Base-by-base conservation (phyloP, 2,113 vertebrate genomes). In the Etheostoma cragini region DNA sequence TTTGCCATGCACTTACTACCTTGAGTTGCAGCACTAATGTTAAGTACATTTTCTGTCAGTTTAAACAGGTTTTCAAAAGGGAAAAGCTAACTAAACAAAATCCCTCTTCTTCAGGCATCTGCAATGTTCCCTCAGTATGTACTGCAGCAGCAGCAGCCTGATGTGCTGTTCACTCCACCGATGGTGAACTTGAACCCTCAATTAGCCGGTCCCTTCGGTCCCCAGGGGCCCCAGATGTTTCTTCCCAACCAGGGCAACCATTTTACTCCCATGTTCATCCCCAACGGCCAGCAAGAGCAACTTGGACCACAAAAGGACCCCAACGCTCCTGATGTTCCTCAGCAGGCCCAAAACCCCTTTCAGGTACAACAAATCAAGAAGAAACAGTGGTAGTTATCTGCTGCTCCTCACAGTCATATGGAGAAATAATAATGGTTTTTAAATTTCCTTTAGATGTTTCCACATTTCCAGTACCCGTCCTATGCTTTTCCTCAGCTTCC, bases 161-260 rank as follows among this genome's bases (percentile, higher is more conserved):
- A 95, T 6, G 54, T 95, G 45, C 72, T 91, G 35, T 66, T 94
- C 74, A 92, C 89, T 26, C 92, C 94, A 7, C 95, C 94, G 85
- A 0, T 95, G 87, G 35, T 95, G 22, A 94, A 94, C 81, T 72
- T 94, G 3, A 95, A 94, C 80, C 93, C 95, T 8, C 93, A 92
- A 70, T 0, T 93, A 33, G 33, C 83, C 0, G 84, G 92, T 21
- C 91, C 93, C 11, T 95, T 94, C n/a, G 64, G 80, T 10, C 88
- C 91, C 19, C 91, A 93, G 85, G 92, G 77, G 19, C 90, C 93
- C 14, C 91, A 91, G 70, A 7, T 94, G 71, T 54, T 93, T 66
- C 3, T 95, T 26, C 93, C 94, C 11, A 84, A 72, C 26, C 95
- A 95, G 69, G 93, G 89, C 8, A 94, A 93, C 87, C 93, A 91